A percentile compares a stretch with the other conserved stretches of the same genome.
phyloP scores from a whole-genome alignment of 2,797 vertebrate genomes.

The Acanthornis magna region DNA sequence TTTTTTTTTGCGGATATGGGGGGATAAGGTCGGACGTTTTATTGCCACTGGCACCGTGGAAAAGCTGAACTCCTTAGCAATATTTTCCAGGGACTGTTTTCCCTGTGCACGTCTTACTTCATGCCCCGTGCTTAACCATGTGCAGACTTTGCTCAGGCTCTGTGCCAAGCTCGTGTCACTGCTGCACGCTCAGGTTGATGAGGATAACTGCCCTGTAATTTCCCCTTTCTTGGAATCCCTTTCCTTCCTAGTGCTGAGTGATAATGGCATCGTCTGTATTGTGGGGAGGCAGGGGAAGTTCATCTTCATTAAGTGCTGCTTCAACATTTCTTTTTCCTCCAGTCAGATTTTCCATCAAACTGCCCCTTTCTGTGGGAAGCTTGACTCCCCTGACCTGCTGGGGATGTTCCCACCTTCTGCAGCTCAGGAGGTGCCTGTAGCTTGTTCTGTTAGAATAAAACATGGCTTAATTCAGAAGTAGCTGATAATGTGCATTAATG shows the following conservation, averaged over 20 bases:
- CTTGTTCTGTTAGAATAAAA: neutral
- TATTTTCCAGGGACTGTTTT: neutral
- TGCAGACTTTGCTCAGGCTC: neutral
- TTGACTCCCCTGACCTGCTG: neutral
- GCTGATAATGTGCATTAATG: neutral
- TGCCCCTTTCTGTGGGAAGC: neutral
- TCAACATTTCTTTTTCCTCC: neutral
- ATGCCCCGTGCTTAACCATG: neutral
- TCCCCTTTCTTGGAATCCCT: conserved; percentile 9
- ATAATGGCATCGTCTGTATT: neutral
- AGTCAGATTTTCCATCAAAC: neutral
- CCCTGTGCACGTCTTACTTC: neutral
- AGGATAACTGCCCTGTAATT: conserved; percentile 32
- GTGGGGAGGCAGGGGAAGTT: neutral
- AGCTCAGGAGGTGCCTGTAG: neutral
- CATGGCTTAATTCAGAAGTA: neutral
- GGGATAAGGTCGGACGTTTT: neutral
- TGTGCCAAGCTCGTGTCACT: neutral
- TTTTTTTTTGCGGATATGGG: neutral
- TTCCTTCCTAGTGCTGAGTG: conserved; percentile 35
- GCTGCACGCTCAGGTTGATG: neutral
- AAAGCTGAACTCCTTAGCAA: neutral
- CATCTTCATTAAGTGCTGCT: neutral
- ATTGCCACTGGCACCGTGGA: neutral
- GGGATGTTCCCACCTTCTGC: neutral